Conservation (phyloP, 2,797 vertebrate genomes). For the Podargus strigoides region DNA sequence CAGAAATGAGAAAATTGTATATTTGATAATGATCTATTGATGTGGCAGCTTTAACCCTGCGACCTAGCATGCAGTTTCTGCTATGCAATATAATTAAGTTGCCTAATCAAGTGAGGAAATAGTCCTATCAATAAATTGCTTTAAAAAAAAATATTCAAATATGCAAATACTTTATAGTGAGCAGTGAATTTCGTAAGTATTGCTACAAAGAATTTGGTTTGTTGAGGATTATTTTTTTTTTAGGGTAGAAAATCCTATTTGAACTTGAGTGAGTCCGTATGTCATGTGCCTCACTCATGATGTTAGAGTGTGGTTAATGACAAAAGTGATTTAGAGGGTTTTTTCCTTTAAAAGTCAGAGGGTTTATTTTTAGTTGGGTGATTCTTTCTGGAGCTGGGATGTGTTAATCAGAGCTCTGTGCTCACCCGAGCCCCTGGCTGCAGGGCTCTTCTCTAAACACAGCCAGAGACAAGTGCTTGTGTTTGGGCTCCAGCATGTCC, state of each 20-base stretch:
- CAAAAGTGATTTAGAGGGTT: not conserved
- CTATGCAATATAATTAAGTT: constrained; percentile 18
- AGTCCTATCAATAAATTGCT: not conserved
- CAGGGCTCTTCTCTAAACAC: not conserved
- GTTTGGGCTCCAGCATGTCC: not conserved
- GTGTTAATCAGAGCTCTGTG: not conserved
- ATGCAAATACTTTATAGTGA: not conserved
- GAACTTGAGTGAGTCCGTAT: not conserved
- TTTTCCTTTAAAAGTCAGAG: not conserved
- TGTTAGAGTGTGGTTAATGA: not conserved
- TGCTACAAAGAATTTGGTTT: not conserved
- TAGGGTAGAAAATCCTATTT: not conserved
- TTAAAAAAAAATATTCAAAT: not conserved
- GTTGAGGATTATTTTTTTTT: not conserved
- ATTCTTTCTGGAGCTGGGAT: not conserved
- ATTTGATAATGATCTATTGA: constrained; percentile 29
- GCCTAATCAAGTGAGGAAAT: not conserved
- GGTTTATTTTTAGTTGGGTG: not conserved
- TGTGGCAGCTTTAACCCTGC: not conserved
- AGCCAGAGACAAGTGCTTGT: not conserved
- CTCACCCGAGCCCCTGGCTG: not conserved
- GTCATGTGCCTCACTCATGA: accelerated
- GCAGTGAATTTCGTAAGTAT: not conserved
- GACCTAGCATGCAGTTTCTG: not conserved
- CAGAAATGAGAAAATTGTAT: not conserved